Evolutionary conservation across 2,797 vertebrate species (phyloP).

Genomic region (Parambassis ranga): DNA sequence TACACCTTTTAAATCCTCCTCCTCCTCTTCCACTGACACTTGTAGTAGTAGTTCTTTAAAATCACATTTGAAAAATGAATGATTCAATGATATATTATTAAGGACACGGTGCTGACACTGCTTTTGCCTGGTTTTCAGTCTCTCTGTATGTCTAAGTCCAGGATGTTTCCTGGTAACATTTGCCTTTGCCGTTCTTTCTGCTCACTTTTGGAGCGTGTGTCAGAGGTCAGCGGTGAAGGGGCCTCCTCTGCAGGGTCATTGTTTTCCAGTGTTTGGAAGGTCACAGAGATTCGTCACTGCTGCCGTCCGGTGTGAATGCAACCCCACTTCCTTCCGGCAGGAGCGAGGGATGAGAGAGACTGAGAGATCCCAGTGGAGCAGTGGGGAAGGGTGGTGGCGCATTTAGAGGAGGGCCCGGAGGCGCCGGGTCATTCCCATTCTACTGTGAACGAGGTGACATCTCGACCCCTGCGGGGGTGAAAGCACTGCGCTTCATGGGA

Average conservation of each 20-base stretch:
- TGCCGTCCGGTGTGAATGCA: constrained; percentile 64
- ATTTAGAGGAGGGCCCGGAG: constrained; percentile 30
- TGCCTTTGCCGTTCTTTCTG: not conserved
- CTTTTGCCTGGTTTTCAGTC: not conserved
- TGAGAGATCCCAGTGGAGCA: constrained; percentile 59
- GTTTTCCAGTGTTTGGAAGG: constrained; percentile 75
- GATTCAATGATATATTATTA: not conserved
- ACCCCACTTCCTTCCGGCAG: constrained; percentile 62
- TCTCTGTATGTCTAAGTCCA: not conserved
- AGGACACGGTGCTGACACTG: not conserved
- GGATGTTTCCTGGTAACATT: not conserved
- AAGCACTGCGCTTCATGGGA: constrained; percentile 69
- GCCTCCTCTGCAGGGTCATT: constrained; percentile 55
- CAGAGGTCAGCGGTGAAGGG: constrained; percentile 50
- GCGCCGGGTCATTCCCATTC: constrained; percentile 57
- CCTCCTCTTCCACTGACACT: too few species aligned
- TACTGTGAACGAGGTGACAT: constrained; percentile 80
- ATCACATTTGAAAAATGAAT: too few species aligned
- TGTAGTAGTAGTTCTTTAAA: too few species aligned
- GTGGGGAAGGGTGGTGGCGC: constrained; percentile 22
- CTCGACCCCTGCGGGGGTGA: constrained; percentile 69
- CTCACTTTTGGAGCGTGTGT: constrained; percentile 38
- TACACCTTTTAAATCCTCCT: too few species aligned
- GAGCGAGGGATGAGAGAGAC: constrained; percentile 56
- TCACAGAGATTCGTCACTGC: constrained; percentile 58